A percentile compares a stretch with the other conserved stretches of the same genome.
phyloP scores from a whole-genome alignment of 2,888 invertebrate species.

The Salticus scenicus region DNA sequence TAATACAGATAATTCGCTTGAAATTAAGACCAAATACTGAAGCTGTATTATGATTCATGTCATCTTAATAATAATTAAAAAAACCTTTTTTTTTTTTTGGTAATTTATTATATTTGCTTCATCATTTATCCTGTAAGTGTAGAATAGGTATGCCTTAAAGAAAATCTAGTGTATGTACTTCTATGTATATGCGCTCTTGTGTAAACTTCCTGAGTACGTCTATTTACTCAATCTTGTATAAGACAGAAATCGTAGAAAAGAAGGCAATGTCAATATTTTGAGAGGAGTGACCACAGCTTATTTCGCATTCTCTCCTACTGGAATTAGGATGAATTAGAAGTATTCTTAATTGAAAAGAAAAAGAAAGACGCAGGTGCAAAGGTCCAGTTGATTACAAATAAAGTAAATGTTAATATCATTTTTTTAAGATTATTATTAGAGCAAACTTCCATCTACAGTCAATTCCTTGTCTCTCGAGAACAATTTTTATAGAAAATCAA shows the following conservation, averaged over 20 bases:
- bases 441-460: no score
- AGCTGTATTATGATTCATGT: no score
- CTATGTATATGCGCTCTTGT: neutral
- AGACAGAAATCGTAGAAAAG: conserved; percentile 21
- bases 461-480: no score
- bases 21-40: no score
- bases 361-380: neutral
- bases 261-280: conserved; percentile 55
- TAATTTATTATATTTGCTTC: no score
- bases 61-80: no score
- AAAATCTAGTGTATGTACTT: neutral
- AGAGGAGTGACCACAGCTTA: conserved; percentile 54
- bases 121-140: no score
- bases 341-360: neutral
- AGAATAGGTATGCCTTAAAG: neutral
- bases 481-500: no score
- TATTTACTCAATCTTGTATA: conserved; percentile 43
- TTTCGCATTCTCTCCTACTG: conserved; percentile 33
- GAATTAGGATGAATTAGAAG: neutral
- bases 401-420: no score
- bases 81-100: no score
- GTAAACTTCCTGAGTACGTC: conserved; percentile 29
- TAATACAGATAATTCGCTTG: no score
- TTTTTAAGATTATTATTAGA: no score
- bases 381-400: neutral